phyloP scores from a whole-genome alignment of 2,797 vertebrate species.

The Argentina silus region DNA sequence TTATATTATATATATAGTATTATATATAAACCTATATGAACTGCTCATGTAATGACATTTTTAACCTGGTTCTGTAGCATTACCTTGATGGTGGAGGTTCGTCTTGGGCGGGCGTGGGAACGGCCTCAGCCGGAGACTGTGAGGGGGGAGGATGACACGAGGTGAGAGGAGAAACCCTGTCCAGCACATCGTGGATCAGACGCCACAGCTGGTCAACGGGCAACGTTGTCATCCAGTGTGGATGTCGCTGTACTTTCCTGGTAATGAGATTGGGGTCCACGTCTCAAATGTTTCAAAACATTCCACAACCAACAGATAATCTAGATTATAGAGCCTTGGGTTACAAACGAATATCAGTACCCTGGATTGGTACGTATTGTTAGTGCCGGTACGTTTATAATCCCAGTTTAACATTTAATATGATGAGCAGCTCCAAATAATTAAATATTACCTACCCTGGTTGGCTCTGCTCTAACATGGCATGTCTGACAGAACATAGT shows the following conservation, averaged over 20 bases:
- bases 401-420: conserved; percentile 72
- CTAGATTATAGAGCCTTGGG: conserved; percentile 55
- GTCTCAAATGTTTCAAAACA: conserved; percentile 55
- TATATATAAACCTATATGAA: conserved; percentile 72
- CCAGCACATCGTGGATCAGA: conserved; percentile 38
- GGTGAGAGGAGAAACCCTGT: conserved; percentile 33
- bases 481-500: conserved; percentile 57
- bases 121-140: background rate
- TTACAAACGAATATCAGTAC: conserved; percentile 73
- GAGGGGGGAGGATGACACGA: too few species aligned
- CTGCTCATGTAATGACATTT: conserved; percentile 66
- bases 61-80: conserved; percentile 74
- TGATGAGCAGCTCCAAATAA: conserved; percentile 67
- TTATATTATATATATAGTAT: conserved; percentile 55
- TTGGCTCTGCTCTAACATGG: conserved; percentile 14
- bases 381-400: conserved; percentile 72
- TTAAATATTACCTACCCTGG: conserved; percentile 64
- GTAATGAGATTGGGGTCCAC: conserved; percentile 51
- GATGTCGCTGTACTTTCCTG: conserved; percentile 37
- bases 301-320: conserved; percentile 57
- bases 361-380: conserved; percentile 39
- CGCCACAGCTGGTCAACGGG: conserved; percentile 69
- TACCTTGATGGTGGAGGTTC: conserved; percentile 16
- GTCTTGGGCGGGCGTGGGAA: conserved; percentile 20
- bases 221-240: conserved; percentile 43